Evolutionary conservation across 1,140 invertebrate species (phyloP), one percentile per base, ranked within the genome.

Genomic region (Aethina tumida): DNA sequence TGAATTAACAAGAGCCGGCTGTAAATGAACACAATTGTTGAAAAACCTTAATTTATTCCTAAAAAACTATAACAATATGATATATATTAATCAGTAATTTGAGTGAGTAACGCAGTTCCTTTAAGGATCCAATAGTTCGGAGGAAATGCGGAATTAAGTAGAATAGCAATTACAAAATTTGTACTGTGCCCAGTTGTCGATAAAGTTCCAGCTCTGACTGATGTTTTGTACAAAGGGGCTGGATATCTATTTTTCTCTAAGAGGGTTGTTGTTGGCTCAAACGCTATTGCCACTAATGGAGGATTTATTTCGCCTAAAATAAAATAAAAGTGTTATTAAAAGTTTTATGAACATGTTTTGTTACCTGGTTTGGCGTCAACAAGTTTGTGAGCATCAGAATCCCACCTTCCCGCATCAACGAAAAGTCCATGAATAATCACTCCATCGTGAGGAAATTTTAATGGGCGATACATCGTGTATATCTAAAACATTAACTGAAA

Each of bases 151-250:
- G 81, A 74, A 4, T 78, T 75, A 28, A 93, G 53, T 18, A 87
- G 62, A 1, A 89, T 74, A n/a, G 81, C 66, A 4, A 90, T 69
- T 4, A 93, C 82, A 60, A 88, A 91, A 65, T 91, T 92, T 1
- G 87, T 90, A 34, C 85, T 90, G 55, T 89, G 85, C 2, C 88
- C 87, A 3, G 85, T 91, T 0, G 87, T 91, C 14, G 85, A 89
- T 4, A 92, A 67, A 1, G 78, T 74, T 26, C 87, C 87, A 17
- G 85, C 85, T 35, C 87, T 64, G 26, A 79, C 70, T n/a, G 81
- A 74, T 1, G 87, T 91, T 66, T 90, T 92, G 56, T 92, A 92
- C 6, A 91, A 58, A 0, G 87, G 87, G 24, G 75, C 71, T 14
- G 77, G 67, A 54, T 92, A 92, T 28, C 81, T 69, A 49, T 74